Conservation (phyloP, 37 sponge, comb jelly and placozoan species). For the Aplysina aerophoba region DNA sequence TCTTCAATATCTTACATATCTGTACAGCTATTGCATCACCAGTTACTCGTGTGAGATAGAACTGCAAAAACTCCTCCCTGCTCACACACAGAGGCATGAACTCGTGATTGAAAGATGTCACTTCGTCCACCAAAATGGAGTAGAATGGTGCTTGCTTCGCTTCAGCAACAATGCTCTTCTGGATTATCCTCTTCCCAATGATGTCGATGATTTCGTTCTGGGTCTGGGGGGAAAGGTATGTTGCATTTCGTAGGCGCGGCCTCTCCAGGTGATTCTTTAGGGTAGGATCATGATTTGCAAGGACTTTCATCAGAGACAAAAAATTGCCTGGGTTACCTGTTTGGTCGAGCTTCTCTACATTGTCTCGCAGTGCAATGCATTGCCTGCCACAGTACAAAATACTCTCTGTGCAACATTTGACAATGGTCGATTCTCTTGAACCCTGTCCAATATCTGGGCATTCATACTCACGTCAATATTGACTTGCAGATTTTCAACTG, state of each 20-base stretch:
- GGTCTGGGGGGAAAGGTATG: conserved; percentile 52
- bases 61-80: conserved; percentile 51
- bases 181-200: conserved; percentile 54
- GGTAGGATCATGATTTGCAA: conserved; percentile 44
- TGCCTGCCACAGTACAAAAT: conserved; percentile 62
- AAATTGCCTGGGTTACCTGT: conserved; percentile 64
- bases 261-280: conserved; percentile 44
- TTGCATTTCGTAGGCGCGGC: conserved; percentile 43
- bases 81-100: conserved; percentile 50
- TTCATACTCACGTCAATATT: conserved; percentile 36
- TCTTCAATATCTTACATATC: conserved; percentile 10
- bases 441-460: neutral
- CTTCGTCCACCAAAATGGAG: conserved; percentile 58
- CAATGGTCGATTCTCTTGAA: conserved; percentile 49
- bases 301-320: conserved; percentile 49
- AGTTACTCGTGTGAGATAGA: conserved; percentile 30
- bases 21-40: conserved; percentile 36
- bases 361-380: conserved; percentile 63
- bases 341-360: conserved; percentile 42
- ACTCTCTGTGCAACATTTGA: conserved; percentile 40
- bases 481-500: conserved; percentile 39
- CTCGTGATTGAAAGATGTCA: no score
- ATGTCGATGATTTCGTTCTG: conserved; percentile 58
- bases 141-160: conserved; percentile 12
- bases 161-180: conserved; percentile 29